Conservation (phyloP, 2,888 invertebrate species). For the Xestia ashworthii region DNA sequence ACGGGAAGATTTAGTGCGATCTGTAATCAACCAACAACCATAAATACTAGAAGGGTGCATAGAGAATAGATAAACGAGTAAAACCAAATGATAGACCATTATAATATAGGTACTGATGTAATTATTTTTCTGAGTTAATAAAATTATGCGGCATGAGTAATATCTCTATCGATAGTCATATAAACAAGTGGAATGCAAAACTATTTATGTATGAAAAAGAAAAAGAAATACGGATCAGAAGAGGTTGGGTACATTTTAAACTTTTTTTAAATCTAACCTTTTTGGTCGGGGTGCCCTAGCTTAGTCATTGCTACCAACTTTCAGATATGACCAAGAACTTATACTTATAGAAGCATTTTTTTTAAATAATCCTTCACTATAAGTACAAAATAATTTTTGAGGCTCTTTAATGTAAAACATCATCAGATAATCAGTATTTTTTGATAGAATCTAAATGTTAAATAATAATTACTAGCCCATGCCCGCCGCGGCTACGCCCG, state of each 20-base stretch:
- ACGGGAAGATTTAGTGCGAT: slow-evolving; percentile 19
- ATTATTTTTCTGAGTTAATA: slow-evolving; percentile 68
- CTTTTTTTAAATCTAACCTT: background rate
- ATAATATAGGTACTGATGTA: background rate
- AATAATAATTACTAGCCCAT: background rate
- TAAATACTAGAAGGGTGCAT: slow-evolving; percentile 7
- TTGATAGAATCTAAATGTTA: background rate
- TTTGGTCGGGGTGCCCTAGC: background rate
- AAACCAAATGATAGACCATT: background rate
- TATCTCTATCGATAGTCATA: slow-evolving; percentile 29
- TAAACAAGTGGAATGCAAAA: background rate
- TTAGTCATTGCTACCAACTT: background rate
- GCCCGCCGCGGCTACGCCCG: too few relatives aligned
- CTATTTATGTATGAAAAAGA: background rate
- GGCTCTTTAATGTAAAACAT: background rate
- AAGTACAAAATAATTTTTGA: too few relatives aligned
- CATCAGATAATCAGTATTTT: background rate
- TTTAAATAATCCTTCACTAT: background rate
- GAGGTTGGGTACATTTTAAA: background rate
- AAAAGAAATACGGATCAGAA: background rate
- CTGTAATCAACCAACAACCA: slow-evolving; percentile 5
- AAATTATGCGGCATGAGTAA: slow-evolving; percentile 72
- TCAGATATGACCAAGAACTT: background rate
- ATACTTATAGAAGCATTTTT: background rate
- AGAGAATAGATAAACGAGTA: slow-evolving; percentile 10